These are phyloP conservation scores for Arctopsyche grandis DNA, from an alignment of 1,140 invertebrate species.

Conservation along the genomic window DNA sequence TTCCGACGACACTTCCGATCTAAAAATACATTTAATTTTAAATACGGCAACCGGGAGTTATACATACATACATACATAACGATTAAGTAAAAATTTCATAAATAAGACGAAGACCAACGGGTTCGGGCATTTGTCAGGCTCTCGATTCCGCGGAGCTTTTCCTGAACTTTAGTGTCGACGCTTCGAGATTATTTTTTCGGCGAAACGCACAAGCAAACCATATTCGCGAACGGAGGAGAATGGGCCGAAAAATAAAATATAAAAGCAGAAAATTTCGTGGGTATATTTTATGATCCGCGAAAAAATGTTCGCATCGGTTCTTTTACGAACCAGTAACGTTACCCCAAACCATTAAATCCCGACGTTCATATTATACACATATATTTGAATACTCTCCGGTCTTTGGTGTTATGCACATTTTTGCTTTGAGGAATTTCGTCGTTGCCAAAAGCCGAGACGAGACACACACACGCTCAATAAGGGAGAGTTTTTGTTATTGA, in stretches of 20 bases:
- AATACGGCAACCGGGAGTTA: too few species aligned
- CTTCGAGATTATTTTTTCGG: conserved; percentile 11
- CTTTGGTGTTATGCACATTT: conserved; percentile 1
- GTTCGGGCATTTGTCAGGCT: background rate
- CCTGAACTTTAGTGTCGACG: background rate
- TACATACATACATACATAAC: too few species aligned
- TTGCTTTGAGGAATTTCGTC: conserved; percentile 28
- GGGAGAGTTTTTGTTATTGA: conserved; percentile 13
- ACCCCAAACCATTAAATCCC: conserved; percentile 27
- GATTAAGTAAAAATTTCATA: too few species aligned
- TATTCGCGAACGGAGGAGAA: background rate
- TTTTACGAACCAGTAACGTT: conserved; percentile 11
- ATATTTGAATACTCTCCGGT: background rate
- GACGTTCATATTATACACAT: background rate
- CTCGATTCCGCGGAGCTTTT: conserved; percentile 3
- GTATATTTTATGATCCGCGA: conserved; percentile 29
- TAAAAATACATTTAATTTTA: too few species aligned
- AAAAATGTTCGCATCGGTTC: conserved; percentile 26
- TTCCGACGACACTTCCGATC: too few species aligned
- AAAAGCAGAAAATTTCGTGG: conserved; percentile 18
- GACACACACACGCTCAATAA: background rate
- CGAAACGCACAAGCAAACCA: background rate
- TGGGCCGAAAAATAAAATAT: background rate
- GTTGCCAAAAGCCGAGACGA: conserved; percentile 15
- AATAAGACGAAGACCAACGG: too few species aligned